Base-by-base conservation (phyloP, 2,113 vertebrate species). In the Seriola rivoliana region DNA sequence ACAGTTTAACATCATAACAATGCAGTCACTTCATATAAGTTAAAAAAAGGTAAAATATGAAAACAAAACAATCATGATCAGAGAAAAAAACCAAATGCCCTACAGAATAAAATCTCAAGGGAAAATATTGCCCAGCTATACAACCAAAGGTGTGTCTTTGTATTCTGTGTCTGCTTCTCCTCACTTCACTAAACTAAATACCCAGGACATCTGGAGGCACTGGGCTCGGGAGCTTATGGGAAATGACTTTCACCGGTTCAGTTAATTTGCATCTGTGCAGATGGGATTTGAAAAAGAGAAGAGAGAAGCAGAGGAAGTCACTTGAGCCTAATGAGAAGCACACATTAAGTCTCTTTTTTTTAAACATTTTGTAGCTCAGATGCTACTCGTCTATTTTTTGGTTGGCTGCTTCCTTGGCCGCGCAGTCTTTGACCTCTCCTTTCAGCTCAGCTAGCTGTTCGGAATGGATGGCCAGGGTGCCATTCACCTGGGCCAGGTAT, bases 401-500 rank as follows among this genome's bases (percentile, higher is more conserved):
- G 76, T 92, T 92, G 0, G 90, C 85, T 71, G 92, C 88, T 72
- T 96, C 94, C 0, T 96, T 96, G 89, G 94, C 92, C 40, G 82
- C 88, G 76, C 95, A 97, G 91, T 98, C 96, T 58, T 96, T 94
- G 81, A 98, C 93, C 75, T 96, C 96, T 16, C 95, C 96, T 90
- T 91, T 96, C 78, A 98, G 96, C 82, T 96, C 94, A 0, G 94
- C 93, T 10, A 98, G 96, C 94, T 97, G 97, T 79, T 96, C 95
- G 38, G 97, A 91, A 75, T 99, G 97, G 82, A 88, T 88, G 71
- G 91, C 89, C 73, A 98, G 88, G 0, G 97, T 98, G 58, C 95
- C 95, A 0, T 98, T 99, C 80, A 98, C 91, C 80, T 96, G 95
- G 46, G 95, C 94, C 93, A 99, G 93, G 52, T 97, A 97, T 65